These are phyloP conservation scores for Rhagonycha fulva DNA, from an alignment of 2,888 invertebrate genomes.

Conservation along the genomic window DNA sequence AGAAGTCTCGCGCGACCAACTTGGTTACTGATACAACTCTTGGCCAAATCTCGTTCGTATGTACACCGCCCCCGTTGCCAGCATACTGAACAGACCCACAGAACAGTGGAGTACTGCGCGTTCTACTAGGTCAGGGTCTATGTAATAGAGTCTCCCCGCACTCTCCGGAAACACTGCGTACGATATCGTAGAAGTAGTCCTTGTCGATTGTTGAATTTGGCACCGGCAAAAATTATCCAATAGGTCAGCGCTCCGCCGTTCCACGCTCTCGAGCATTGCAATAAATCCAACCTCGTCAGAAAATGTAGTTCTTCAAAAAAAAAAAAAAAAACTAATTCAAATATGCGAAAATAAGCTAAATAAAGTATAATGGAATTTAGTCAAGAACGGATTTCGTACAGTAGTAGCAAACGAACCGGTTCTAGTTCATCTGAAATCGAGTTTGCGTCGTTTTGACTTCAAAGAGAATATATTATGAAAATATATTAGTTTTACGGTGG, in stretches of 20 bases:
- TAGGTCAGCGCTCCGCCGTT: constrained; percentile 30
- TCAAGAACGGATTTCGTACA: background rate
- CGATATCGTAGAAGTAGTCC: constrained; percentile 39
- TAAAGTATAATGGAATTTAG: background rate
- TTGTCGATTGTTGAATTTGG: constrained; percentile 34
- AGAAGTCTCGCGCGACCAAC: background rate
- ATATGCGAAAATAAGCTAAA: background rate
- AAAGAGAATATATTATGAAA: background rate
- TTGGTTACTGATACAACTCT: background rate
- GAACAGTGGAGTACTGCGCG: constrained; percentile 39
- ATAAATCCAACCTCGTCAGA: background rate
- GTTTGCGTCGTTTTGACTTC: background rate
- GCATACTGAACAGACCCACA: constrained; percentile 27
- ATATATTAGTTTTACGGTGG: background rate
- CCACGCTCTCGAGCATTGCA: background rate
- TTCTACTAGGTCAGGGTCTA: constrained; percentile 45
- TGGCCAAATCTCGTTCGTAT: constrained; percentile 26
- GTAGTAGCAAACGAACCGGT: background rate
- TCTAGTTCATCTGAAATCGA: background rate
- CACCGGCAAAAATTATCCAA: constrained; percentile 32
- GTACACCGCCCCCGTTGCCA: constrained; percentile 41
- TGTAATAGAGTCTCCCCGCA: constrained; percentile 33
- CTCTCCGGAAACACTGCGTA: constrained; percentile 35
- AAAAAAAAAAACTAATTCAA: background rate
- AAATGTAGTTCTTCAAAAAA: background rate